phyloP scores from a whole-genome alignment of 2,888 invertebrate genomes.

The Heliconius aoede region DNA sequence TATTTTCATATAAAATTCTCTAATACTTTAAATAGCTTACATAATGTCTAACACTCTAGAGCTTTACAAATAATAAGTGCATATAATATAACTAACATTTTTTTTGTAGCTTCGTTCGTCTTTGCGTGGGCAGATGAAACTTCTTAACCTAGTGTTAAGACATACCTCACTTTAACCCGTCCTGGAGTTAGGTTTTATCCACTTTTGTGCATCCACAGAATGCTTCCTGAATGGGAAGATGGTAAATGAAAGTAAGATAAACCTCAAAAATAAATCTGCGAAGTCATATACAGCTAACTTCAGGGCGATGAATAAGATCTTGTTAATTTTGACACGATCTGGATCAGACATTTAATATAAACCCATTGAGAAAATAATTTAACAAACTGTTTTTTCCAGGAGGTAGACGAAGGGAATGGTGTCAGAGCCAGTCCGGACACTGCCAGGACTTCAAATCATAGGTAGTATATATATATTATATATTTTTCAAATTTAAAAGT shows the following conservation, averaged over 20 bases:
- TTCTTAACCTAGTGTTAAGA: too few species aligned
- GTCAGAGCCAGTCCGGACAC: conserved; percentile 75
- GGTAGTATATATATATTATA: conserved; percentile 53
- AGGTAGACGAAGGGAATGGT: conserved; percentile 68
- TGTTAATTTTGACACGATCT: neutral
- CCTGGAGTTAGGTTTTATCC: neutral
- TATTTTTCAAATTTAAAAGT: neutral
- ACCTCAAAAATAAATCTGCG: neutral
- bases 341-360: neutral
- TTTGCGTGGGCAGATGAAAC: too few species aligned
- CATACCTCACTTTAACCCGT: too few species aligned
- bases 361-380: neutral
- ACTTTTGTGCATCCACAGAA: neutral
- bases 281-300: too few species aligned
- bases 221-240: neutral
- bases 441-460: conserved; percentile 66
- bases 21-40: too few species aligned
- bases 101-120: too few species aligned
- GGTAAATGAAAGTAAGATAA: neutral
- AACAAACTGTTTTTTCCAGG: conserved; percentile 55
- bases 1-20: too few species aligned
- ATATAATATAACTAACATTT: too few species aligned
- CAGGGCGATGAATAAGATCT: neutral
- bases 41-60: too few species aligned
- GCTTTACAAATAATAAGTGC: too few species aligned